phyloP scores from a whole-genome alignment of 2,113 vertebrate species.

The Noturus placidus region DNA sequence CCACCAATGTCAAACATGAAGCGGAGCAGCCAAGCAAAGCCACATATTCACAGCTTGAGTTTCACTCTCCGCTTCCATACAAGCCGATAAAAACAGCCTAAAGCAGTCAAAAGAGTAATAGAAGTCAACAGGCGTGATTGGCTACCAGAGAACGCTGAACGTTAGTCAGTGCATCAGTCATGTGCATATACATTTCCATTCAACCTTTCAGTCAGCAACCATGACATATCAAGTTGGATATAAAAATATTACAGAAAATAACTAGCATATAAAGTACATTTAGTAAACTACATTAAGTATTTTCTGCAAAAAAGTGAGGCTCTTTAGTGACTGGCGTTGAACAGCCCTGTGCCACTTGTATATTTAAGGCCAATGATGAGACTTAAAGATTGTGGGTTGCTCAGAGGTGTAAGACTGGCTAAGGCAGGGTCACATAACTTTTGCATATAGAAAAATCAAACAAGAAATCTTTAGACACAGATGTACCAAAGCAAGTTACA shows the following conservation, averaged over 20 bases:
- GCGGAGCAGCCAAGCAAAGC: constrained; percentile 40
- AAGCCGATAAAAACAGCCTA: constrained; percentile 36
- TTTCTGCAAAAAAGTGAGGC: constrained; percentile 41
- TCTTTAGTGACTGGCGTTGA: constrained; percentile 43
- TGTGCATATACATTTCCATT: constrained; percentile 29
- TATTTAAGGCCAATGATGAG: constrained; percentile 55
- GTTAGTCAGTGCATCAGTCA: constrained; percentile 45
- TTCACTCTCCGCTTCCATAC: constrained; percentile 18
- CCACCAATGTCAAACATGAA: constrained; percentile 35
- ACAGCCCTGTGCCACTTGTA: constrained; percentile 35
- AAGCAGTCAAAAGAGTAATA: constrained; percentile 22
- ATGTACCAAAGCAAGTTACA: constrained; percentile 35
- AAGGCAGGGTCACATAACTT: constrained; percentile 55
- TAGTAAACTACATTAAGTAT: constrained; percentile 36
- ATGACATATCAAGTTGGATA: constrained; percentile 34
- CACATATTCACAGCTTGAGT: constrained; percentile 24
- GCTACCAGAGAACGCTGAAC: constrained; percentile 41
- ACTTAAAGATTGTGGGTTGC: constrained; percentile 42
- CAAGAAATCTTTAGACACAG: constrained; percentile 23
- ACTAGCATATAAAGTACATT: constrained; percentile 45
- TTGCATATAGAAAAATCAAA: constrained; percentile 56
- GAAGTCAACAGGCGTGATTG: constrained; percentile 14
- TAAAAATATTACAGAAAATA: constrained; percentile 48
- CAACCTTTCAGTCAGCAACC: constrained; percentile 32
- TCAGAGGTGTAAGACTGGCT: constrained; percentile 48